phyloP scores from a whole-genome alignment of 1,140 invertebrate species.

The Aethina tumida region DNA sequence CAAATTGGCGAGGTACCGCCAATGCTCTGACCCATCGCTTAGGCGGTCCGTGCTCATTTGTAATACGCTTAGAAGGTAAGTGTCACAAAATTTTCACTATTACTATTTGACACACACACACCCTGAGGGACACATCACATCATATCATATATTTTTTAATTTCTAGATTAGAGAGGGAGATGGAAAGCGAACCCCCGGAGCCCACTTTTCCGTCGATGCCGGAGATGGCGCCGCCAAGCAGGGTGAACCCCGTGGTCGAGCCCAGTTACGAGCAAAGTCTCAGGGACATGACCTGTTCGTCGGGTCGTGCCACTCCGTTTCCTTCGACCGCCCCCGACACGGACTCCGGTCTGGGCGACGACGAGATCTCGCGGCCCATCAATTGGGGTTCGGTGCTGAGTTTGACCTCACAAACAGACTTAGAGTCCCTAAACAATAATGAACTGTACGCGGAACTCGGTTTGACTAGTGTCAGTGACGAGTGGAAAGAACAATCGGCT shows the following conservation, averaged over 20 bases:
- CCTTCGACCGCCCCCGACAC: slow-evolving; percentile 45
- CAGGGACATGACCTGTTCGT: slow-evolving; percentile 37
- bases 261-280: slow-evolving; percentile 43
- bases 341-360: slow-evolving; percentile 69
- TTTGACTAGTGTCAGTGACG: slow-evolving; percentile 20
- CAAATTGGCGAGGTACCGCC: slow-evolving; percentile 79
- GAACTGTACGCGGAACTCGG: slow-evolving; percentile 48
- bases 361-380: slow-evolving; percentile 64
- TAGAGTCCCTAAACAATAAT: slow-evolving; percentile 74
- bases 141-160: too few relatives aligned
- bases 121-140: too few relatives aligned
- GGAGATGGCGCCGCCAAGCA: slow-evolving; percentile 39
- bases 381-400: slow-evolving; percentile 87
- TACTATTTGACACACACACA: too few relatives aligned
- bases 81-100: too few relatives aligned
- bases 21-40: slow-evolving; percentile 82
- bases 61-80: slow-evolving; percentile 81
- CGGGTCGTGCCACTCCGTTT: slow-evolving; percentile 52
- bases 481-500: slow-evolving; percentile 30
- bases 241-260: slow-evolving; percentile 34
- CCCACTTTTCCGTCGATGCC: slow-evolving; percentile 27
- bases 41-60: slow-evolving; percentile 87
- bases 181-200: slow-evolving; percentile 48
- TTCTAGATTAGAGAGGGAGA: slow-evolving; percentile 86
- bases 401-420: slow-evolving; percentile 70